Base-by-base conservation (phyloP, 64 coral and sea anemone genomes). In the Montipora capricornis region DNA sequence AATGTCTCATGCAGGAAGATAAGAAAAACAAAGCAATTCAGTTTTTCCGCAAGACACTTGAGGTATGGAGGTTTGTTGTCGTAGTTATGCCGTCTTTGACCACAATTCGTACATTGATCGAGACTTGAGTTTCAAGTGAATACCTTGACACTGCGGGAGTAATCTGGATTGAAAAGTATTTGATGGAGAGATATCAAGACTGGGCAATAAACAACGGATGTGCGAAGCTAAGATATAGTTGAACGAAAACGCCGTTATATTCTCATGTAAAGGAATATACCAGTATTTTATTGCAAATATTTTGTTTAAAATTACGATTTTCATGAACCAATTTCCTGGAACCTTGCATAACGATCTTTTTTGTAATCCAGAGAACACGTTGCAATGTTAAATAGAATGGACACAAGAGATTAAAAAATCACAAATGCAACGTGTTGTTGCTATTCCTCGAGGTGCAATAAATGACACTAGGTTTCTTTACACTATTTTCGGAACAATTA, bases 401-500 rank as follows among this genome's bases (percentile, higher is more conserved):
- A 68, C 66, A 24, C 19, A 44, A 82, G 57, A n/a, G 67, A 70
- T 5, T 9, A 4, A 8, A 45, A 49, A 73, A 86, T 5, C 20
- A 1, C 6, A 49, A 12, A 71, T 69, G 53, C 53, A 2, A 37
- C 46, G 12, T 84, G 4, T 15, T 16, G 58, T 82, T 66, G 20
- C 58, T 82, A 10, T 86, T 44, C 12, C 66, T 13, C 2, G 67
- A 16, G 64, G 11, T 22, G 64, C 68, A 71, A 73, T 86, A 50
- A 86, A n/a, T 3, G 19, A 71, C 20, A 86, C 70, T 86, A 71
- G 47, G 6, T 37, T 15, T 50, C n/a, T 8, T 48, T 86, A 44
- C 68, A 71, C 47, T 73, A 45, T 20, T 86, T 86, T 71, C 46
- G 37, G 37, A 37, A 37, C 82, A 86, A 45, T 73, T 86, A 22